phyloP scores from a whole-genome alignment of 2,797 vertebrate genomes.

The Cercopithecus petaurista region DNA sequence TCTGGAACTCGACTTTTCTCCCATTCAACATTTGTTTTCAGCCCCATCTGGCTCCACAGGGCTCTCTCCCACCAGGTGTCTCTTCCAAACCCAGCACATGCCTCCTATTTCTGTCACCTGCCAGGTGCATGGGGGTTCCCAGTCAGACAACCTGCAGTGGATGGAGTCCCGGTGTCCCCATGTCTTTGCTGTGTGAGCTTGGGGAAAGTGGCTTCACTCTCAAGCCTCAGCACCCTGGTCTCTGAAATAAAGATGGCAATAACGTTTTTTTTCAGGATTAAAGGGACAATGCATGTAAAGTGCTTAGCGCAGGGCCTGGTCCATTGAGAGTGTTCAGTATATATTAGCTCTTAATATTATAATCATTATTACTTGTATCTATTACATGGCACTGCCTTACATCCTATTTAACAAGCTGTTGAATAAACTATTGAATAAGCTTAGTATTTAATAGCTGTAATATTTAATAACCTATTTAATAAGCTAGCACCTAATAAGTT shows the following conservation, averaged over 20 bases:
- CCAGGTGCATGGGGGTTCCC: neutral
- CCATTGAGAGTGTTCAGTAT: neutral
- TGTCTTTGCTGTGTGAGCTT: neutral
- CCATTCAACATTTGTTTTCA: neutral
- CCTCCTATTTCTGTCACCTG: neutral
- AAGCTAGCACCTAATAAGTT: neutral
- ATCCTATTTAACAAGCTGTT: constrained; percentile 30
- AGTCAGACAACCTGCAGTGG: neutral
- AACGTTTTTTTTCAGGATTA: neutral
- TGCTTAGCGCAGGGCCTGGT: neutral
- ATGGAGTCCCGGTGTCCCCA: neutral
- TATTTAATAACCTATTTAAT: constrained; percentile 49
- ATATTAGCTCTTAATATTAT: neutral
- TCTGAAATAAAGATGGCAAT: neutral
- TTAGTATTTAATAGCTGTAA: constrained; percentile 40
- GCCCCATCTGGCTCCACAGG: neutral
- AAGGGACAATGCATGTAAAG: neutral
- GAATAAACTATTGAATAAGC: constrained; percentile 27
- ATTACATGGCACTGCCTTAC: neutral
- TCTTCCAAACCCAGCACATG: neutral
- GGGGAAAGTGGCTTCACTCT: neutral
- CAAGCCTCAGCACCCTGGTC: neutral
- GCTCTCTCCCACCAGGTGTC: neutral
- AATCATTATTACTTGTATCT: neutral
- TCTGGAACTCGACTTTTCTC: neutral